phyloP scores from a whole-genome alignment of 2,888 invertebrate species.

The Lordiphosa andalusiaca region DNA sequence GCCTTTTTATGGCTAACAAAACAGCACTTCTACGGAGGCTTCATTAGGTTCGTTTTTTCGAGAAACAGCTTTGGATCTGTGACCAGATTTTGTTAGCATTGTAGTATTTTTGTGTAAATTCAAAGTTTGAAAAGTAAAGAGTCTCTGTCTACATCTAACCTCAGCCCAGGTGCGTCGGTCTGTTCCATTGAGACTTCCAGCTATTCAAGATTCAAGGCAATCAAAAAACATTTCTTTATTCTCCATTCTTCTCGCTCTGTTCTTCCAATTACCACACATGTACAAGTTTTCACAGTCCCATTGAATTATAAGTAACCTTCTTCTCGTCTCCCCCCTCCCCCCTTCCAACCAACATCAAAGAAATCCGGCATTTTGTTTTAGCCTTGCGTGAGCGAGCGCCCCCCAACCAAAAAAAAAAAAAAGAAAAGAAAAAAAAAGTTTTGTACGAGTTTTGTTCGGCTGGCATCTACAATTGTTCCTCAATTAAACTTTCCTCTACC shows the following conservation, averaged over 20 bases:
- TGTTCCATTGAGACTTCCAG: background rate
- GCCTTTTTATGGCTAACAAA: no score
- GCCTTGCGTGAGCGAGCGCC: conserved; percentile 57
- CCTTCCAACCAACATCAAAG: conserved; percentile 53
- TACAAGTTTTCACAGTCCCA: conserved; percentile 48
- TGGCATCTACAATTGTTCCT: conserved; percentile 64
- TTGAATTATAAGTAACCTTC: conserved; percentile 22
- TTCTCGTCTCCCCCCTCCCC: background rate
- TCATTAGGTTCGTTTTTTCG: no score
- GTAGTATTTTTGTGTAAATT: no score
- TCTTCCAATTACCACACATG: conserved; percentile 49
- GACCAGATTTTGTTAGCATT: no score
- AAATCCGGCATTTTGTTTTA: conserved; percentile 65
- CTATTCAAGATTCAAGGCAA: conserved; percentile 6
- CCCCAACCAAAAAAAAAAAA: conserved; percentile 22
- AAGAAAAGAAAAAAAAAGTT: conserved; percentile 29
- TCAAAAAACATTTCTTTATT: conserved; percentile 12
- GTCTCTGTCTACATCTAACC: no score
- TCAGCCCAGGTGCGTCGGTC: no score
- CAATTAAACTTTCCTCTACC: conserved; percentile 57
- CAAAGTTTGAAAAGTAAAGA: no score
- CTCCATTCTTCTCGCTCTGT: conserved; percentile 15
- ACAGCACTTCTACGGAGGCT: no score
- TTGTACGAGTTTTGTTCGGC: conserved; percentile 26
- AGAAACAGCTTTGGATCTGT: no score